Evolutionary conservation across 2,797 vertebrate species (phyloP).

Genomic region (Ammospiza maritima): DNA sequence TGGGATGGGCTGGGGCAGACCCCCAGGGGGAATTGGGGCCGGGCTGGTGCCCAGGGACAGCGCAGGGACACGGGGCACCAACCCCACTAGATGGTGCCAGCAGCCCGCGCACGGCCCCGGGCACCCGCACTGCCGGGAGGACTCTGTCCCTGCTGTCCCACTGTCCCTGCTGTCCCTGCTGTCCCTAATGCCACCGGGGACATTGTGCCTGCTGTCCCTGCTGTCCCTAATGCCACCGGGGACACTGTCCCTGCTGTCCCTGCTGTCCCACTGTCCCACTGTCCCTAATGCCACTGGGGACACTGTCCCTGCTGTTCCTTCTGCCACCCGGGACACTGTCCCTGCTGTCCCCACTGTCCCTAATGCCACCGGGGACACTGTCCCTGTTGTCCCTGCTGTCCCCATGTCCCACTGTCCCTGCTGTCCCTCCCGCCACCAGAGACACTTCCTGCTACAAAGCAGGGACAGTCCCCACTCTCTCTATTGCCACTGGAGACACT

Average conservation of each 20-base stretch:
- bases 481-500: too few relatives aligned
- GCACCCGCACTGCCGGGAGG: neutral
- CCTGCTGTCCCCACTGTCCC: neutral
- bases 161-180: neutral
- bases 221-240: neutral
- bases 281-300: neutral
- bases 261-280: too few relatives aligned
- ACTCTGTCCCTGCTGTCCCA: neutral
- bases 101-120: neutral
- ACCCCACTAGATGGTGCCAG: conserved; percentile 50
- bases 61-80: neutral
- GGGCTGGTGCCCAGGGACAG: neutral
- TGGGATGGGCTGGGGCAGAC: neutral
- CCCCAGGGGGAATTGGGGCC: neutral
- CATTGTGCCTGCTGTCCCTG: too few relatives aligned
- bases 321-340: too few relatives aligned
- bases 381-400: too few relatives aligned
- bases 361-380: too few relatives aligned
- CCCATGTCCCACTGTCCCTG: neutral
- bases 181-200: too few relatives aligned
- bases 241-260: too few relatives aligned
- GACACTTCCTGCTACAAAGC: too few relatives aligned
- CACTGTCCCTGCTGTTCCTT: too few relatives aligned
- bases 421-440: too few relatives aligned
- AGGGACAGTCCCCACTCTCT: too few relatives aligned